phyloP scores from a whole-genome alignment of 2,113 vertebrate species.

The Collichthys lucidus region DNA sequence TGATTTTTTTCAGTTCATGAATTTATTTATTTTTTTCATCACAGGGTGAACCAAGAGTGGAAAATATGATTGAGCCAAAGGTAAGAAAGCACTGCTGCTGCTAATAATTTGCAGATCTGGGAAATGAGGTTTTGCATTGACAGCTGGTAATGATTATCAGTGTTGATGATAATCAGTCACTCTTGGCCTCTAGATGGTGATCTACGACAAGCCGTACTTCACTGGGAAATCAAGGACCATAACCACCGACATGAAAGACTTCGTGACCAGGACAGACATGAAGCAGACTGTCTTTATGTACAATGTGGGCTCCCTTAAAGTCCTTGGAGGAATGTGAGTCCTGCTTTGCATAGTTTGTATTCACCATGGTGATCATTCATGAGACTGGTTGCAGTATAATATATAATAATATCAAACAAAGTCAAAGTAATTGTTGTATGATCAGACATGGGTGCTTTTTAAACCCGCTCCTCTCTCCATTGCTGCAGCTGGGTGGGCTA shows the following conservation, averaged over 20 bases:
- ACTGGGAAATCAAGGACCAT: conserved; percentile 88
- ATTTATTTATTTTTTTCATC: conserved; percentile 20
- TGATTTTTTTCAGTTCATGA: not conserved
- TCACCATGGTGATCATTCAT: not conserved
- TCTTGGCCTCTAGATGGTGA: conserved; percentile 81
- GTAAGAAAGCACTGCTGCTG: conserved; percentile 76
- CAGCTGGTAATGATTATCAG: too few relatives aligned
- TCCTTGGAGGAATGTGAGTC: conserved; percentile 93
- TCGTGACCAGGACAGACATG: conserved; percentile 80
- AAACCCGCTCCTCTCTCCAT: not conserved
- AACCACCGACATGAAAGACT: conserved; percentile 85
- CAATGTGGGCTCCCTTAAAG: conserved; percentile 87
- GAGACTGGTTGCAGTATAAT: not conserved
- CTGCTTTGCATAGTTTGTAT: not conserved
- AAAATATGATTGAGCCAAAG: conserved; percentile 89
- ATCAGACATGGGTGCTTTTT: not conserved
- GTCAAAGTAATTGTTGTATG: not conserved
- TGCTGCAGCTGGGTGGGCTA: conserved; percentile 93
- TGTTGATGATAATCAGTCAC: not conserved
- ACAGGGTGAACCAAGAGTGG: conserved; percentile 92
- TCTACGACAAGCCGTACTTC: conserved; percentile 89
- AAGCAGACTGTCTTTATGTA: conserved; percentile 79
- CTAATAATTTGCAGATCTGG: not conserved
- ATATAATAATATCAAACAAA: too few relatives aligned
- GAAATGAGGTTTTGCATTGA: not conserved